These are phyloP conservation scores for Camptogramma bilineatum DNA, from an alignment of 2,888 invertebrate genomes.

Conservation along the genomic window DNA sequence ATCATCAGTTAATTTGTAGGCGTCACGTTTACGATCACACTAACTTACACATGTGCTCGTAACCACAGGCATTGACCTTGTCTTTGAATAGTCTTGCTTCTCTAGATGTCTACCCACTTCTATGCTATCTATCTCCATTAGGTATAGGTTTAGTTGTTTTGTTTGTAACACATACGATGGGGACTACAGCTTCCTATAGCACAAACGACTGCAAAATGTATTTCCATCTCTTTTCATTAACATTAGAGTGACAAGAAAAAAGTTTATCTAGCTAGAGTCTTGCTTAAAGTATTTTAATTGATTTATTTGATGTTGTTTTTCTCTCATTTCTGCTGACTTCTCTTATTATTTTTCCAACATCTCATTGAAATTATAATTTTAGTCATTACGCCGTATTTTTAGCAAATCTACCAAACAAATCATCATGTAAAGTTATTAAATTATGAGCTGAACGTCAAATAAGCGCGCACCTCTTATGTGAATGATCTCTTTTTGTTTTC, in stretches of 20 bases:
- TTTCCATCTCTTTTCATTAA: not conserved
- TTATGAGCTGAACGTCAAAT: no score
- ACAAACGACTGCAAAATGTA: not conserved
- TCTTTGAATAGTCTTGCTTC: constrained; percentile 66
- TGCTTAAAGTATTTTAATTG: no score
- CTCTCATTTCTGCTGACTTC: no score
- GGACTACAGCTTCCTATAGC: not conserved
- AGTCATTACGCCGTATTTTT: no score
- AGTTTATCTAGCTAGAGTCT: no score
- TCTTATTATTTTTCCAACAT: no score
- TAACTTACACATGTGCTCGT: constrained; percentile 50
- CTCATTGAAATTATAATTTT: no score
- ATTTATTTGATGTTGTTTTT: no score
- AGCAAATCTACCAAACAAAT: not conserved
- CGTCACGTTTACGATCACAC: constrained; percentile 51
- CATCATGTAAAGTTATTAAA: no score
- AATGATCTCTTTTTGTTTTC: constrained; percentile 19
- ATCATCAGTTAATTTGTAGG: constrained; percentile 36
- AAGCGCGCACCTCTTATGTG: constrained; percentile 37
- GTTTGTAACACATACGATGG: not conserved
- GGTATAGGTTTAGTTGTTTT: not conserved
- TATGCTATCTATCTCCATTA: not conserved
- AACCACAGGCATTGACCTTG: constrained; percentile 78
- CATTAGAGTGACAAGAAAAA: no score
- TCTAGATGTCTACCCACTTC: constrained; percentile 36